Conservation (phyloP, 2,113 vertebrate species). For the Cardinalis cardinalis region DNA sequence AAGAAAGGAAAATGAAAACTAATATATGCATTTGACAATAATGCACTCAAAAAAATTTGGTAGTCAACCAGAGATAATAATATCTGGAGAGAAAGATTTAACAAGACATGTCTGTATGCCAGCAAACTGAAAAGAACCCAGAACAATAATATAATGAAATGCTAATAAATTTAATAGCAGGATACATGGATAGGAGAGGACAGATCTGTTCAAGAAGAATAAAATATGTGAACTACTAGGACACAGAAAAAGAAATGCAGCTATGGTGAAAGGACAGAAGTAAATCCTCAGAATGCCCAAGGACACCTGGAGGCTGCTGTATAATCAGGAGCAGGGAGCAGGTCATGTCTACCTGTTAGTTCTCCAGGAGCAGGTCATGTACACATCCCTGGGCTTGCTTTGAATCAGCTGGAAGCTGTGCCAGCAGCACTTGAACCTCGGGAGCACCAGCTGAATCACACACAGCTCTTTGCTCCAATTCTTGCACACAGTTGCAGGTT, state of each 20-base stretch:
- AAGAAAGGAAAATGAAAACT: not conserved
- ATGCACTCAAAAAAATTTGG: not conserved
- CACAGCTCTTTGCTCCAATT: constrained; percentile 28
- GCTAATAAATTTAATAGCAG: not conserved
- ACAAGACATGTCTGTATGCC: not conserved
- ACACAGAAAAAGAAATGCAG: not conserved
- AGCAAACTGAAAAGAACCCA: not conserved
- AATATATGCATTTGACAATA: not conserved
- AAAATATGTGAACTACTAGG: not conserved
- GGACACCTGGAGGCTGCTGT: not conserved
- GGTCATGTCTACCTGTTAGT: constrained; percentile 21
- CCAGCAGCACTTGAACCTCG: not conserved
- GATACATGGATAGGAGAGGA: not conserved
- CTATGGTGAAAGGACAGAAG: not conserved
- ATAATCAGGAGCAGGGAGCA: not conserved
- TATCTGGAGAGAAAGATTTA: not conserved
- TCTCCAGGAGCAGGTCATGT: not conserved
- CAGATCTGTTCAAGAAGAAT: not conserved
- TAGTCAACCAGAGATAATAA: not conserved
- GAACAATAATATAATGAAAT: not conserved
- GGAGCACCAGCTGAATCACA: constrained; percentile 22
- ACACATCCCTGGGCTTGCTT: constrained; percentile 15
- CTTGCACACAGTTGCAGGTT: not conserved
- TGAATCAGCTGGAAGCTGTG: constrained; percentile 29
- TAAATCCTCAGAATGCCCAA: not conserved